Evolutionary conservation across 2,888 invertebrate species (phyloP).

Genomic region (Psylliodes chrysocephalus): DNA sequence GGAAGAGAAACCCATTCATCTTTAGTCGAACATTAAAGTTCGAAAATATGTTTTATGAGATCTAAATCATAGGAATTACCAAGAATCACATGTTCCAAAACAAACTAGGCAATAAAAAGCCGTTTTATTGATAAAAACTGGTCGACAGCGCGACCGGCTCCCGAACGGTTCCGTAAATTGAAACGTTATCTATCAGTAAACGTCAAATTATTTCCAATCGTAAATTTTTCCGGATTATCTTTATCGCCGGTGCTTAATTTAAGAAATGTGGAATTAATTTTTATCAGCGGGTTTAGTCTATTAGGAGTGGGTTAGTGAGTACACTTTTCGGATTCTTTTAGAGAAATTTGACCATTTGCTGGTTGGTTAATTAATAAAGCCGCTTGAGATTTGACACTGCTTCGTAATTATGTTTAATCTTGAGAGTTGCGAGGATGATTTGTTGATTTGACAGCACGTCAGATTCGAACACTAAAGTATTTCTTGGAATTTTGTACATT

Average conservation of each 20-base stretch:
- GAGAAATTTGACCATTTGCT: not conserved
- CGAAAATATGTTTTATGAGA: constrained; percentile 2
- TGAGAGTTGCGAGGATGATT: too few relatives aligned
- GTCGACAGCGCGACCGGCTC: constrained; percentile 4
- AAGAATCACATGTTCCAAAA: constrained; percentile 21
- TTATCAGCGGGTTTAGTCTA: constrained; percentile 9
- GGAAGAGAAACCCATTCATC: constrained; percentile 1
- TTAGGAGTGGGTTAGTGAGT: not conserved
- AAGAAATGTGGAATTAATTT: constrained; percentile 24
- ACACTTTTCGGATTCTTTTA: not conserved
- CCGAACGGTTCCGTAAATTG: constrained; percentile 23
- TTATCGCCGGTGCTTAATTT: constrained; percentile 34
- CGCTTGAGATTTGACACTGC: too few relatives aligned
- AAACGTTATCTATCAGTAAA: constrained; percentile 36
- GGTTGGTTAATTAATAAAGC: too few relatives aligned
- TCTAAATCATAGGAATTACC: constrained; percentile 11
- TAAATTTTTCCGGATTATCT: constrained; percentile 33
- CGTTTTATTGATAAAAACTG: constrained; percentile 23
- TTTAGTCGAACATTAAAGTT: not conserved
- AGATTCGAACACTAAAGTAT: too few relatives aligned
- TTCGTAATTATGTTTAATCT: too few relatives aligned
- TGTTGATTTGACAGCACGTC: too few relatives aligned
- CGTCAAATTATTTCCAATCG: constrained; percentile 36
- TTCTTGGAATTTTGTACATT: too few relatives aligned
- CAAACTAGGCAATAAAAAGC: constrained; percentile 21